Conservation (phyloP, 2,113 vertebrate species). For the Formicarius rufipectus region DNA sequence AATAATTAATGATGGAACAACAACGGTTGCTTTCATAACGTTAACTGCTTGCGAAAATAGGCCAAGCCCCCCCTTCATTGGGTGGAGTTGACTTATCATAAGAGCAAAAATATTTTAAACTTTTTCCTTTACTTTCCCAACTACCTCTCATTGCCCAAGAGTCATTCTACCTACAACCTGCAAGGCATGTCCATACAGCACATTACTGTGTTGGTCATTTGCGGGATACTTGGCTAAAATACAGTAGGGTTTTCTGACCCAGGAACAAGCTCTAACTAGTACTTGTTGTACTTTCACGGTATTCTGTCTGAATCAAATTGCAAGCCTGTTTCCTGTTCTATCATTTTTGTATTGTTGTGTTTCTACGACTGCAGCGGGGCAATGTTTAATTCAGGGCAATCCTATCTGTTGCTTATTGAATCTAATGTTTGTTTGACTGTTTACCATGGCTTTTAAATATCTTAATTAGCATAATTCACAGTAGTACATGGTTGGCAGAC, state of each 20-base stretch:
- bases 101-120: not conserved
- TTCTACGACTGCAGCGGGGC: not conserved
- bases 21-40: constrained; percentile 44
- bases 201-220: not conserved
- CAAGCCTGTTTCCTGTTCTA: not conserved
- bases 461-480: not conserved
- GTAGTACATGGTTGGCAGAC: not conserved
- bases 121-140: not conserved
- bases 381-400: not conserved
- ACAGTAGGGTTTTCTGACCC: not conserved
- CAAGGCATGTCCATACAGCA: not conserved
- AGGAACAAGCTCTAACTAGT: not conserved
- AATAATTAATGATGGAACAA: constrained; percentile 57
- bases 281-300: not conserved
- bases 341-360: not conserved
- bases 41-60: constrained; percentile 23
- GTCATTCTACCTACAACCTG: not conserved
- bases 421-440: not conserved
- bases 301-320: not conserved
- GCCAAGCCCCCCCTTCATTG: not conserved
- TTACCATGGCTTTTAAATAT: not conserved
- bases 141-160: not conserved
- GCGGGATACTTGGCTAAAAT: not conserved
- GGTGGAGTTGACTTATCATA: not conserved
- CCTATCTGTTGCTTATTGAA: not conserved